These are phyloP conservation scores for Papilio elwesi DNA, from an alignment of 2,888 invertebrate species.

Conservation along the genomic window DNA sequence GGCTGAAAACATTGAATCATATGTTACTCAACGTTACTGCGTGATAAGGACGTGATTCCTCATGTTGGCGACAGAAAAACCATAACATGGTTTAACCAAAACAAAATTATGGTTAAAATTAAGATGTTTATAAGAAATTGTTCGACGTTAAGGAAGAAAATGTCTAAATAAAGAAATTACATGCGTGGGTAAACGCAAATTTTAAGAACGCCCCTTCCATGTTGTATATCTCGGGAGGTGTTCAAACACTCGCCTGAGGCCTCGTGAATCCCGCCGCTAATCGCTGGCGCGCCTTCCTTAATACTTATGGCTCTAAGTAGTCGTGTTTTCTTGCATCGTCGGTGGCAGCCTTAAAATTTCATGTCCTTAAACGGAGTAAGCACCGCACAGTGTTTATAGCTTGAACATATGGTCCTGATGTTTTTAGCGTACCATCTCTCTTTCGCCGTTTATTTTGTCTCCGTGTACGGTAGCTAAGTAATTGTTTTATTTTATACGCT, in stretches of 20 bases:
- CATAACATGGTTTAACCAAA: neutral
- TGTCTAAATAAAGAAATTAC: constrained; percentile 29
- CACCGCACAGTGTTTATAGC: constrained; percentile 42
- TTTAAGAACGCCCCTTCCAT: constrained; percentile 36
- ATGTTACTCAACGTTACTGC: too few species aligned
- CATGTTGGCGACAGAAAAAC: too few species aligned
- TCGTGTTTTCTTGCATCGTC: constrained; percentile 39
- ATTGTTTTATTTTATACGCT: constrained; percentile 16
- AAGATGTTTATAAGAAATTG: neutral
- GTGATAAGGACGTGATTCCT: too few species aligned
- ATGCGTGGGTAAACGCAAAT: constrained; percentile 22
- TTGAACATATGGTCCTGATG: constrained; percentile 35
- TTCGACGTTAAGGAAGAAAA: neutral
- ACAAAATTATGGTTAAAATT: neutral
- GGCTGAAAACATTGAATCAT: too few species aligned
- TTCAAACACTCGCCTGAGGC: constrained; percentile 27
- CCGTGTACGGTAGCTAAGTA: constrained; percentile 1
- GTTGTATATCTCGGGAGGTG: constrained; percentile 26
- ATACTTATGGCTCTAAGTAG: constrained; percentile 37
- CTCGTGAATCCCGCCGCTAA: constrained; percentile 31
- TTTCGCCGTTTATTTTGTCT: neutral
- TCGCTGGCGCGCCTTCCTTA: constrained; percentile 32
- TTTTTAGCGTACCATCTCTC: constrained; percentile 30
- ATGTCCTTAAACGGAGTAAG: constrained; percentile 63
- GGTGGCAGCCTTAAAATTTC: constrained; percentile 64